Evolutionary conservation across 1,140 invertebrate genomes (phyloP).

Genomic region (Lordiphosa collinella): DNA sequence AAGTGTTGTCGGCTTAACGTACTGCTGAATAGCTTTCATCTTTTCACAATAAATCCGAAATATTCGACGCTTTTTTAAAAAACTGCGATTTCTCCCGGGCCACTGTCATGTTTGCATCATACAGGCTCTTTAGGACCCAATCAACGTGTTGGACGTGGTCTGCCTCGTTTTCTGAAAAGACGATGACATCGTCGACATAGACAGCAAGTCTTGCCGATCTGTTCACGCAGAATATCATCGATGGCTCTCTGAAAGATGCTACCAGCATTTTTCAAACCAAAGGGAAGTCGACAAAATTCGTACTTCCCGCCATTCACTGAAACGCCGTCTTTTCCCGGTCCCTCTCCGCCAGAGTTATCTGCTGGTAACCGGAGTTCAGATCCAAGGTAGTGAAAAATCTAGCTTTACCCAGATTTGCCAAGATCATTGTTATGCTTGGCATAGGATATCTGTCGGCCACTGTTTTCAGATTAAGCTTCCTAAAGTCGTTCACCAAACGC

Average conservation of each 20-base stretch:
- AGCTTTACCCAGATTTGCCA: background rate
- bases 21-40: background rate
- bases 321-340: background rate
- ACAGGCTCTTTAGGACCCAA: background rate
- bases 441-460: background rate
- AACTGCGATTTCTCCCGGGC: background rate
- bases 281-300: background rate
- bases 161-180: background rate
- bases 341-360: background rate
- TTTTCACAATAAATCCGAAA: background rate
- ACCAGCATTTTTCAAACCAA: background rate
- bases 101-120: background rate
- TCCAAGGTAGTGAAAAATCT: background rate
- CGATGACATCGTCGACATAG: background rate
- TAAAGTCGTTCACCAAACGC: background rate
- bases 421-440: background rate
- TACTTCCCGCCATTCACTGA: background rate
- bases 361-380: background rate
- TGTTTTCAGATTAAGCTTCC: background rate
- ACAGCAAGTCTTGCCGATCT: background rate
- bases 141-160: background rate
- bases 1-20: background rate
- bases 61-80: background rate
- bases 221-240: background rate
- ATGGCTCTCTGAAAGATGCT: background rate